Conservation (phyloP, 2,113 vertebrate genomes). For the Lasiurus cinereus region DNA sequence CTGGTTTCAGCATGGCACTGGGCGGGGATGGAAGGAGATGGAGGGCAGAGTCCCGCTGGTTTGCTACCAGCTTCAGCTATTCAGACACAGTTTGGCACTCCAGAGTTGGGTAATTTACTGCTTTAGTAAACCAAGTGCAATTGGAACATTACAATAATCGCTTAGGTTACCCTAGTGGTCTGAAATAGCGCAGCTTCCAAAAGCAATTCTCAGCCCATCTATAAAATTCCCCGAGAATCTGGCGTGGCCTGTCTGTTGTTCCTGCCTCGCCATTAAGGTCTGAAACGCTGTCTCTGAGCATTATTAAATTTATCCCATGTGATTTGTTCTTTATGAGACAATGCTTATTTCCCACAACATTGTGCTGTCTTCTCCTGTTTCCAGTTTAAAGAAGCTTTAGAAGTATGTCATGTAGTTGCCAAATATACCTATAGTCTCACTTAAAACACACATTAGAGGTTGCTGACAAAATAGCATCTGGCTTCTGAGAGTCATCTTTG, state of each 20-base stretch:
- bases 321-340: conserved; percentile 51
- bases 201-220: conserved; percentile 26
- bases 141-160: conserved; percentile 32
- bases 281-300: conserved; percentile 40
- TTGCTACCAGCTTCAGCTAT: not conserved
- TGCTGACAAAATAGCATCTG: conserved; percentile 4
- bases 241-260: not conserved
- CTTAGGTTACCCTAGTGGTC: conserved; percentile 64
- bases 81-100: conserved; percentile 61
- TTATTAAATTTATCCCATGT: conserved; percentile 63
- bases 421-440: not conserved
- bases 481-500: conserved; percentile 43
- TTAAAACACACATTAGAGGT: not conserved
- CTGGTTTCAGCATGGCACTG: not conserved
- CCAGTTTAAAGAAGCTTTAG: conserved; percentile 11
- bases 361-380: not conserved
- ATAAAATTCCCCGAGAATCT: conserved; percentile 25
- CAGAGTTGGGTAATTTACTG: conserved; percentile 61
- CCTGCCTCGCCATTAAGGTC: not conserved
- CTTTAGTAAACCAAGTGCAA: conserved; percentile 54
- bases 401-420: not conserved
- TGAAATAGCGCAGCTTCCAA: conserved; percentile 44
- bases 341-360: conserved; percentile 14
- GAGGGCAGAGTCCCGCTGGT: conserved; percentile 2
- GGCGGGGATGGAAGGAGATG: not conserved